Evolutionary conservation across 2,888 invertebrate species (phyloP).

Genomic region (Theodoxus fluviatilis): DNA sequence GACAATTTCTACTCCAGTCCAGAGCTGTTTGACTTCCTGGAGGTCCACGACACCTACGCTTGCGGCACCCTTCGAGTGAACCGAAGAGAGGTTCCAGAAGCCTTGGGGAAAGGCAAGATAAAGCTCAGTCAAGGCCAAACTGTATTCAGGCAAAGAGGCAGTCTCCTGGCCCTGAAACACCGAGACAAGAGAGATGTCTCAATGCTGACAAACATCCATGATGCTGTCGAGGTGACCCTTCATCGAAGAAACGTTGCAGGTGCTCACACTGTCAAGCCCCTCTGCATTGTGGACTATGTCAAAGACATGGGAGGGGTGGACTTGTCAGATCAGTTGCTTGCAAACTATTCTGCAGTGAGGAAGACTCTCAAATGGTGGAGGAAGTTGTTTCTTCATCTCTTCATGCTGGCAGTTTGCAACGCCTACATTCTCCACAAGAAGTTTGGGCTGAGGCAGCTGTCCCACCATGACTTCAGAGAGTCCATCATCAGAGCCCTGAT

Average conservation of each 20-base stretch:
- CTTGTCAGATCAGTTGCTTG: background rate
- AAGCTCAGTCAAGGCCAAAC: too few species aligned
- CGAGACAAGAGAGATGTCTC: constrained; percentile 18
- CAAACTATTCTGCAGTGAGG: constrained; percentile 13
- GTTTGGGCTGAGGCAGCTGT: background rate
- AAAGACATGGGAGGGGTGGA: constrained; percentile 19
- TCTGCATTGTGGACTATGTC: constrained; percentile 17
- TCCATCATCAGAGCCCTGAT: background rate
- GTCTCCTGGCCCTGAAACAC: background rate
- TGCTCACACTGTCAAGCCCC: background rate
- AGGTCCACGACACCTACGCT: too few species aligned
- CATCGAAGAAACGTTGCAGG: background rate
- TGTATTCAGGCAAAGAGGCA: background rate
- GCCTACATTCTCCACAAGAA: background rate
- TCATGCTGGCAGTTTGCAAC: constrained; percentile 20
- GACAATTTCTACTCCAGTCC: too few species aligned
- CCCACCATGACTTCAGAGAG: background rate
- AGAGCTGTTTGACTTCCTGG: too few species aligned
- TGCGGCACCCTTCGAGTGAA: too few species aligned
- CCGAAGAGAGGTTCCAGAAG: too few species aligned
- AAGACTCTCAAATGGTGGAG: constrained; percentile 23
- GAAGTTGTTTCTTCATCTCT: constrained; percentile 17
- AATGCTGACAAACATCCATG: constrained; percentile 21
- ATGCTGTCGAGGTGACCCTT: background rate
- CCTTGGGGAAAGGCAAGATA: too few species aligned